A percentile compares a stretch with the other conserved stretches of the same genome.
These are phyloP conservation scores for Mesodorylaimus sp. DNA, from an alignment of 2,888 invertebrate species.

Conservation along the genomic window DNA sequence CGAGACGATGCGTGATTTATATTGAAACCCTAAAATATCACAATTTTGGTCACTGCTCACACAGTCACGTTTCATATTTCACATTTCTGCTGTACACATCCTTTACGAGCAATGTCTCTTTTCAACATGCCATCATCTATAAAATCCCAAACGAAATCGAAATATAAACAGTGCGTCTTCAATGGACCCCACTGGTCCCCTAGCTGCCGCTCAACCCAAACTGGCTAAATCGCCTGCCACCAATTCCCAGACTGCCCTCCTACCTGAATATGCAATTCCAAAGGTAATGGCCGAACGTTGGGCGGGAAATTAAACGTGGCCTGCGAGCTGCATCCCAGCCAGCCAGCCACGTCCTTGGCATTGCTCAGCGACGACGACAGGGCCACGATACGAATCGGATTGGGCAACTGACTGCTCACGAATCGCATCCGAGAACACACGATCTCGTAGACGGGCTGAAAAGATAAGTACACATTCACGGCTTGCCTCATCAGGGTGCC, in stretches of 20 bases:
- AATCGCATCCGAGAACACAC: slow-evolving; percentile 73
- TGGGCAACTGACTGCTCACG: slow-evolving; percentile 68
- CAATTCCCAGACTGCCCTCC: too few relatives aligned
- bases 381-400: slow-evolving; percentile 74
- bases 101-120: neutral
- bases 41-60: neutral
- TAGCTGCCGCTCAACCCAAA: too few relatives aligned
- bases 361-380: slow-evolving; percentile 80
- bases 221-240: too few relatives aligned
- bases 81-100: neutral
- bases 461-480: slow-evolving; percentile 5
- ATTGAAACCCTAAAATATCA: slow-evolving; percentile 59
- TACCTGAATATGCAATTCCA: slow-evolving; percentile 73
- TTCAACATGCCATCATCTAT: too few relatives aligned
- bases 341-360: slow-evolving; percentile 67
- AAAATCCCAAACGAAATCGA: too few relatives aligned
- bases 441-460: slow-evolving; percentile 66
- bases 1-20: slow-evolving; percentile 90
- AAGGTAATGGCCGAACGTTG: slow-evolving; percentile 76
- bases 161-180: too few relatives aligned
- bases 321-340: slow-evolving; percentile 82
- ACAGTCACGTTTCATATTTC: too few relatives aligned
- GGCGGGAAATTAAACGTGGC: slow-evolving; percentile 97
- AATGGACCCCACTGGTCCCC: too few relatives aligned
- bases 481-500: neutral